Evolutionary conservation across 2,888 invertebrate species (phyloP), one percentile per base, ranked within the genome.

Genomic region (Macrostomum cliftonense): DNA sequence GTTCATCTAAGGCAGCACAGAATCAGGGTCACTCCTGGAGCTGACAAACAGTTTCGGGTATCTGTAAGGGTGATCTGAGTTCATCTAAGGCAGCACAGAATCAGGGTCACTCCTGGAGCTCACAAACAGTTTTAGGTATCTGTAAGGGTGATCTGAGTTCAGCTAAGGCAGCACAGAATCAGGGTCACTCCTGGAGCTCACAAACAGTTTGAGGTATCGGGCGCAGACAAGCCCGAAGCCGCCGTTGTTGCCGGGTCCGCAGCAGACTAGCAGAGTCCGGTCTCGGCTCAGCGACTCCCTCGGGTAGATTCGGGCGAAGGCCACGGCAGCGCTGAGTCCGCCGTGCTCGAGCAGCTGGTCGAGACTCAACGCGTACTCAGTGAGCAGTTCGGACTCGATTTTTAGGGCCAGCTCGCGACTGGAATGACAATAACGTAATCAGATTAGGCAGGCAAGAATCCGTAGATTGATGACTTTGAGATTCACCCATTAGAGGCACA

Each of bases 331-430:
- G 66, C 89, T 88, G 48, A 93, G 75, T 0, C 95, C 95, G 7
- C 95, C 95, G 51, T 97, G 72, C 71, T 97, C 97, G 93, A 95
- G 95, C 49, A 97, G 71, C 67, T 97, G 95, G 64, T 93, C 91
- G 0, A 97, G 84, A 61, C 86, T 88, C 66, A 83, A 97, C 63
- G 81, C 82, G 66, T 88, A 95, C 47, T 83, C 82, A 59, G 81
- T 82, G 68, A 97, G 93, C 17, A 97, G 74, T 57, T 91, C 87
- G 58, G 80, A 73, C 63, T 97, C 95, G 14, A 97, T 77, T 50
- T 80, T 77, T 19, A 80, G 80, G 0, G 91, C 91, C 67, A 91
- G 86, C 19, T 76, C 71, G 73, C 91, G 91, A 51, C 70, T 73
- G 58, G n/a, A n/a, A n/a, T n/a, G n/a, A n/a, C n/a, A 9, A 62